A percentile compares a stretch with the other conserved stretches of the same genome.
These are phyloP conservation scores for Pammene fasciana DNA, from an alignment of 2,888 invertebrate genomes.

Conservation along the genomic window DNA sequence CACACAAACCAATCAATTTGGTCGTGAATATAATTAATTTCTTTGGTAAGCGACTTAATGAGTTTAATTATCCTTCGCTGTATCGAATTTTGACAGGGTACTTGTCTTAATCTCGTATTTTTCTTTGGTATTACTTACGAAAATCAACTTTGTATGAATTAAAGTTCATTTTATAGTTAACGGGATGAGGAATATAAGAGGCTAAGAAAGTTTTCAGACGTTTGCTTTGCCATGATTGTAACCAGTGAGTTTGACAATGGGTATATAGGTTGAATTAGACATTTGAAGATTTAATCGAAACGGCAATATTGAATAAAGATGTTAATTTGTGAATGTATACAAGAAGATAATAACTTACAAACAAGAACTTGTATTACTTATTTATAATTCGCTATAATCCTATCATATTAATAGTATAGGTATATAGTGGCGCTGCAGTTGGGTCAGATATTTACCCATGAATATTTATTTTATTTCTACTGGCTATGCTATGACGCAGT, in stretches of 20 bases:
- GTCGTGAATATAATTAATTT: slow-evolving; percentile 39
- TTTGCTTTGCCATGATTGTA: slow-evolving; percentile 4
- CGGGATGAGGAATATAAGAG: neutral
- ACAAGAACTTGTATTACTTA: no score
- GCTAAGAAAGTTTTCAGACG: neutral
- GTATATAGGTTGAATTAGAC: slow-evolving; percentile 14
- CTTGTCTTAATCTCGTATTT: slow-evolving; percentile 16
- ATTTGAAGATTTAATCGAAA: neutral
- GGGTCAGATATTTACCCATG: no score
- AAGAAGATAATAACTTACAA: no score
- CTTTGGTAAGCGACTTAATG: slow-evolving; percentile 41
- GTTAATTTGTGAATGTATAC: no score
- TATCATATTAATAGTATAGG: no score
- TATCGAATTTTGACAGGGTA: slow-evolving; percentile 35
- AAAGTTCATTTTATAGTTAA: neutral
- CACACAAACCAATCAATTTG: slow-evolving; percentile 34
- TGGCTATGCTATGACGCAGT: no score
- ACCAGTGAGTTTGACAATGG: slow-evolving; percentile 6
- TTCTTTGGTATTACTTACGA: neutral
- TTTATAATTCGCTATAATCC: no score
- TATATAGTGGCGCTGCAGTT: no score
- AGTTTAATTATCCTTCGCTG: slow-evolving; percentile 44
- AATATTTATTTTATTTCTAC: no score
- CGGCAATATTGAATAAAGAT: neutral
- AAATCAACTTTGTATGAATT: neutral